Base-by-base conservation (phyloP, 2,888 invertebrate genomes). In the Ormyrus thymus region DNA sequence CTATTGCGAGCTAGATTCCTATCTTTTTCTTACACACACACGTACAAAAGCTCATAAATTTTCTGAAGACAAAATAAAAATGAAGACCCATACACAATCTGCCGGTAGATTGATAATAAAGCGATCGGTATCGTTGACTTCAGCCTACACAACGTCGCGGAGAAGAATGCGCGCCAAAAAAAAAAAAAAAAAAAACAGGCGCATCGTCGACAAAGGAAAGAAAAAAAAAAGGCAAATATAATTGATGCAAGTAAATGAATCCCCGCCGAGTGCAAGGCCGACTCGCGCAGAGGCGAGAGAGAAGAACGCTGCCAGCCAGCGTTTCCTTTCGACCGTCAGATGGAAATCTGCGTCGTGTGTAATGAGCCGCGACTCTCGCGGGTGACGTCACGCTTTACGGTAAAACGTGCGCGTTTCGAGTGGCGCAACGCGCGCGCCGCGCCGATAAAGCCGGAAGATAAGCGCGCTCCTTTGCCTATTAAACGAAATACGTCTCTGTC, bases 301-400 rank as follows among this genome's bases (percentile, higher is more conserved):
- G 51, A 29, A 10, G 10, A 15, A 29, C 65, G 48, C 46, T 53
- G 66, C 29, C 53, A 53, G 29, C 29, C n/a, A 29, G 29, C 29
- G 29, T 29, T 29, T 29, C 29, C 29, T 29, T 29, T 29, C 15
- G 64, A 53, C 11, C 61, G 46, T 7, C 50, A 58, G 61, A 59
- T 68, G 29, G 29, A 61, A 75, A 53, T 64, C 73, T 29, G 45
- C 13, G 51, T 29, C 62, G 62, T 50, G 61, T 70, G 56, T 76
- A 76, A 76, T 76, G 76, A 76, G 64, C 69, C 50, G 48, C 10
- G 58, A 59, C 59, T 51, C 29, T 11, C 5, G 15, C 29, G 62
- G 29, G 51, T 70, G 68, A 62, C 70, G 62, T 70, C 70, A 55
- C 6, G 1, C n/a, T 1, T 10, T 45, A n/a, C 45, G 11, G n/a